A percentile compares a stretch with the other conserved stretches of the same genome.
phyloP scores from a whole-genome alignment of 2,797 vertebrate species.

The Kryptopterus vitreolus region DNA sequence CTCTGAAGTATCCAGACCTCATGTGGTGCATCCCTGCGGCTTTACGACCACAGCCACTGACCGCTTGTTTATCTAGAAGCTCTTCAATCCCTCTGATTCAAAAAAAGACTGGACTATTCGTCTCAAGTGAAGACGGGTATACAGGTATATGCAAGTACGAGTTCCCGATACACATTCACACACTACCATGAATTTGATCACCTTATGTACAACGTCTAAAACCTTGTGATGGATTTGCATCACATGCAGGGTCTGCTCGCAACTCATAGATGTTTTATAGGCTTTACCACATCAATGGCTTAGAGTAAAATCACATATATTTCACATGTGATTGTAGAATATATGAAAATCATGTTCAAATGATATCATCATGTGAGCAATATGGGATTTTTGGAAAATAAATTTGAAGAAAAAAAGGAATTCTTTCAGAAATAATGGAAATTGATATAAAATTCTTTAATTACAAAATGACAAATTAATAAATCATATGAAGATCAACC shows the following conservation, averaged over 20 bases:
- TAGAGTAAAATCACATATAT: neutral
- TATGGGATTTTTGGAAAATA: neutral
- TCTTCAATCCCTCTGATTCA: neutral
- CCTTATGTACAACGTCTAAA: neutral
- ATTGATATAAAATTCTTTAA: too few relatives aligned
- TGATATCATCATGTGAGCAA: neutral
- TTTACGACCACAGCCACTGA: constrained; percentile 68
- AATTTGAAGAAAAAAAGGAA: neutral
- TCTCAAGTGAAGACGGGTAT: neutral
- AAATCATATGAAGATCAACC: too few relatives aligned
- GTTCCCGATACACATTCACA: neutral
- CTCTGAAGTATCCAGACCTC: constrained; percentile 70
- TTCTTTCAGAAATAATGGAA: too few relatives aligned
- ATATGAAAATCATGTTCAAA: neutral
- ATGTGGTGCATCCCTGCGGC: constrained; percentile 63
- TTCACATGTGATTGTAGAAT: neutral
- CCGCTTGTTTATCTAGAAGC: constrained; percentile 62
- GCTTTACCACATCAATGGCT: neutral
- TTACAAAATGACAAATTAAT: too few relatives aligned
- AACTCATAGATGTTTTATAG: neutral
- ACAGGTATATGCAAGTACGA: neutral
- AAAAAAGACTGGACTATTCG: neutral
- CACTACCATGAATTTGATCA: neutral
- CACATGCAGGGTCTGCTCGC: neutral
- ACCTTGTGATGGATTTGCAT: neutral